These are phyloP conservation scores for Endomychus coccineus DNA, from an alignment of 2,888 invertebrate species.

Conservation along the genomic window DNA sequence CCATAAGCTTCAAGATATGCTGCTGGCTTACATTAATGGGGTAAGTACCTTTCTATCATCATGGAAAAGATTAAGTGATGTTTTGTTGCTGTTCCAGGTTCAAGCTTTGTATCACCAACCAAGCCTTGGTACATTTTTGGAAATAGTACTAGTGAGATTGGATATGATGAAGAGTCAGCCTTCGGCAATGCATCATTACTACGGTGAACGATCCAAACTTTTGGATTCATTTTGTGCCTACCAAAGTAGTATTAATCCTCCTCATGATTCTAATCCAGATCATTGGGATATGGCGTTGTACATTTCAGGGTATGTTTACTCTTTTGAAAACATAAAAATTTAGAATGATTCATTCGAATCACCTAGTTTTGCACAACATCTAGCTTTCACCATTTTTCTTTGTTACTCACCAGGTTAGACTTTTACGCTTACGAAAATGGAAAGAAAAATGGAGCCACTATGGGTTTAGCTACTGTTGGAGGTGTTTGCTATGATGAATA, in stretches of 20 bases:
- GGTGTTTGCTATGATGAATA: slow-evolving; percentile 67
- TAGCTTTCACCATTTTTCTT: not conserved
- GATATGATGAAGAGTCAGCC: slow-evolving; percentile 65
- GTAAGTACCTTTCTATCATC: slow-evolving; percentile 41
- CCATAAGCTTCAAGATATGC: slow-evolving; percentile 60
- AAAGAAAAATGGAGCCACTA: slow-evolving; percentile 62
- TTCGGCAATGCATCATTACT: slow-evolving; percentile 51
- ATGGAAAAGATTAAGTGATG: no score
- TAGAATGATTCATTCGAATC: slow-evolving; percentile 1
- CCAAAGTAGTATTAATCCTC: slow-evolving; percentile 57
- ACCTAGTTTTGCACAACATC: not conserved
- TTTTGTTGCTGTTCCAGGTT: no score
- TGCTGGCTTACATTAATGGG: slow-evolving; percentile 71
- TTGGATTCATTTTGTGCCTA: slow-evolving; percentile 71
- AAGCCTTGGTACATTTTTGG: slow-evolving; percentile 58
- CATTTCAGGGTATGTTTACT: slow-evolving; percentile 55
- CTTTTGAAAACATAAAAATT: not conserved
- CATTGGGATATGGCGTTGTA: slow-evolving; percentile 79
- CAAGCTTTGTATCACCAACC: slow-evolving; percentile 75
- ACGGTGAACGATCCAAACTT: slow-evolving; percentile 59
- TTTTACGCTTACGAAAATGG: slow-evolving; percentile 67
- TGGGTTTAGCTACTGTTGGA: slow-evolving; percentile 75
- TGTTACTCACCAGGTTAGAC: slow-evolving; percentile 50
- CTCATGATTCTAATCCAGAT: slow-evolving; percentile 58
- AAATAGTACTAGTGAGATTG: slow-evolving; percentile 61